Base-by-base conservation (phyloP, 2,797 vertebrate species). In the Lepidocolaptes lacrymiger region DNA sequence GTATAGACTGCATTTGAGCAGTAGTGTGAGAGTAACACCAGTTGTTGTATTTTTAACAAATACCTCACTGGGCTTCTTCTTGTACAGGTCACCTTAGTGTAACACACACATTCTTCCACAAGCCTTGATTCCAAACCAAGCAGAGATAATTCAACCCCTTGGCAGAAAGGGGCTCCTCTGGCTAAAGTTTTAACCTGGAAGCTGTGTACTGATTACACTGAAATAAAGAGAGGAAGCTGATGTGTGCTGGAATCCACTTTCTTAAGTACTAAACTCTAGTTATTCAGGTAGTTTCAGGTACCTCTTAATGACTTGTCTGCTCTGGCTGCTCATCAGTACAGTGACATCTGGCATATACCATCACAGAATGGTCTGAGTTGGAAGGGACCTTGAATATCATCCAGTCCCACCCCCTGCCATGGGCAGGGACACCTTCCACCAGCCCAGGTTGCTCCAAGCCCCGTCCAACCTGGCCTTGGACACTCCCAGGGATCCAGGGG, bases 201-300 rank as follows among this genome's bases (percentile, higher is more conserved):
- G 75, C 22, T 91, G 52, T 87, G 83, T 84, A 21, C 58, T 26
- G 37, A 14, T 81, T 62, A 18, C 69, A 36, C 66, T 17, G 54
- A 79, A 88, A 95, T 85, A 94, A 94, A 91, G 3, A 55, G 72
- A 85, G 67, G 81, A 89, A 93, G 74, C 69, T 77, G 16, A 27
- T 3, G 21, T 20, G 21, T 85, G 59, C 61, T 71, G 52, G 59
- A 62, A 37, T 37, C 12, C 2, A 7, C 66, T 77, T 54, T 46
- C 26, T 68, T 54, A 6, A 7, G 37, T 43, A 8, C 30, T 32
- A 1, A 62, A 30, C 61, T 81, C 26, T n/a, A 41, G 2, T 46
- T 69, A 6, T 4, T 6, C 0, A 2, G 28, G 2, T 32, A 3
- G 20, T 76, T 59, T 85, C 14, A 13, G 26, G 4, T 5, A 20